A percentile compares a stretch with the other conserved stretches of the same genome.
phyloP scores from a whole-genome alignment of 1,140 invertebrate species.

The Phymastichus coffea region DNA sequence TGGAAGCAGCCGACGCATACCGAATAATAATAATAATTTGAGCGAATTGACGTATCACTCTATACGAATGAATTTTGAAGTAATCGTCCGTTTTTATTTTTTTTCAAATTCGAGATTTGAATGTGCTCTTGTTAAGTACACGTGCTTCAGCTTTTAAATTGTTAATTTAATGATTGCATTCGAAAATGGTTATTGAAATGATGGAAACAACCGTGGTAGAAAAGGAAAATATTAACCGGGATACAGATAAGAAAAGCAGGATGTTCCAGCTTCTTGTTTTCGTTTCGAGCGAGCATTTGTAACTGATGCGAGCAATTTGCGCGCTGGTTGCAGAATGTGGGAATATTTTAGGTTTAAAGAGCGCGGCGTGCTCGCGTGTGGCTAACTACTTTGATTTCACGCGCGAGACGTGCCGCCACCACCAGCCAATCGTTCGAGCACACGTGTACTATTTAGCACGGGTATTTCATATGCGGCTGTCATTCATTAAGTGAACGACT shows the following conservation, averaged over 20 bases:
- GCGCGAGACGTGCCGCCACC: too few relatives aligned
- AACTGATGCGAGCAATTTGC: not conserved
- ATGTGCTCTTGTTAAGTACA: too few relatives aligned
- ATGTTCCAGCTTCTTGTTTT: too few relatives aligned
- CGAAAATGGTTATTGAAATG: too few relatives aligned
- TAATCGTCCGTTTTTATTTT: too few relatives aligned
- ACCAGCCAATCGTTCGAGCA: not conserved
- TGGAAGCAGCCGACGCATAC: too few relatives aligned
- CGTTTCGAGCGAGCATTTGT: not conserved
- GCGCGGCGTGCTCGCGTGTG: slow-evolving; percentile 4
- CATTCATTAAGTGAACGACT: not conserved
- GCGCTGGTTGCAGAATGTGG: slow-evolving; percentile 5
- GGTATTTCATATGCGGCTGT: not conserved
- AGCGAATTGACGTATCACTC: not conserved
- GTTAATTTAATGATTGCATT: too few relatives aligned
- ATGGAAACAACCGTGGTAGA: too few relatives aligned
- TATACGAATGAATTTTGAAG: slow-evolving; percentile 5
- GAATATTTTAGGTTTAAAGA: slow-evolving; percentile 15
- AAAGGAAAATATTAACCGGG: too few relatives aligned
- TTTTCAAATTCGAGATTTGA: too few relatives aligned
- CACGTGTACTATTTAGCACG: not conserved
- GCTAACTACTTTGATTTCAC: slow-evolving; percentile 3
- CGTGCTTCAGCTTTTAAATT: too few relatives aligned
- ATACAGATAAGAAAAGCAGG: too few relatives aligned
- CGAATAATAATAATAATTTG: slow-evolving; percentile 9